phyloP scores from a whole-genome alignment of 2,888 invertebrate species.

The Ormyrus rosae region DNA sequence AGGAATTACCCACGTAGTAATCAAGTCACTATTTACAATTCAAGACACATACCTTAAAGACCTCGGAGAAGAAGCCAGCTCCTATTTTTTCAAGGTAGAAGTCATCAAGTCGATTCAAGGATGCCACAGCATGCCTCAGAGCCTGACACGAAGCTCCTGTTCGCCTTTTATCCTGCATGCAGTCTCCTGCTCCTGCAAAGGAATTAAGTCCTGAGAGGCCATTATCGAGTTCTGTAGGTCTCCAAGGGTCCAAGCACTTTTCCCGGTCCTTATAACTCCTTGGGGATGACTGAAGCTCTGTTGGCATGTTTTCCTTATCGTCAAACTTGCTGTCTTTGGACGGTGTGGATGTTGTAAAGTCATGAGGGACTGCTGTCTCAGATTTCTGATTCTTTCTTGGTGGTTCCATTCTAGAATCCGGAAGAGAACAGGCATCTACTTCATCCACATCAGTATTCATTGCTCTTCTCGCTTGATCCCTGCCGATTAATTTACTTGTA shows the following conservation, averaged over 20 bases:
- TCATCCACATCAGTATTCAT: conserved; percentile 51
- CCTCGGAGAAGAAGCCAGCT: conserved; percentile 97
- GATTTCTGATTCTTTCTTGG: conserved; percentile 39
- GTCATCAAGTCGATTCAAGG: conserved; percentile 94
- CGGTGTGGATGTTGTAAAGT: conserved; percentile 61
- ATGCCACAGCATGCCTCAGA: conserved; percentile 92
- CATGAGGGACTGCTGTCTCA: conserved; percentile 31
- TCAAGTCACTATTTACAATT: conserved; percentile 5
- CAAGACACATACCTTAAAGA: conserved; percentile 89
- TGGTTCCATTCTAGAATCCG: conserved; percentile 55
- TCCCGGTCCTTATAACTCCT: conserved; percentile 72
- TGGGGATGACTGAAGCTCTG: conserved; percentile 70
- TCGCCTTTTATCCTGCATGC: conserved; percentile 70
- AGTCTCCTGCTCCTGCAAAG: conserved; percentile 61
- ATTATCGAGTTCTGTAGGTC: conserved; percentile 72
- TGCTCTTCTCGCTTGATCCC: conserved; percentile 56
- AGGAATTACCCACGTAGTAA: too few relatives aligned
- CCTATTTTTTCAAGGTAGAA: conserved; percentile 95
- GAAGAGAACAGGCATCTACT: conserved; percentile 47
- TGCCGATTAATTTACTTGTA: conserved; percentile 49
- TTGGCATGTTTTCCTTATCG: conserved; percentile 66
- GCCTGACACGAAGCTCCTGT: conserved; percentile 92
- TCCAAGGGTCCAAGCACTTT: conserved; percentile 72
- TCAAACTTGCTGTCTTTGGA: conserved; percentile 61
- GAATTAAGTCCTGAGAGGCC: conserved; percentile 57